Percentiles rank a stretch among this genome's conserved stretches.
Conservation (phyloP, 1,140 invertebrate genomes). For the Stegodyphus dumicola region DNA sequence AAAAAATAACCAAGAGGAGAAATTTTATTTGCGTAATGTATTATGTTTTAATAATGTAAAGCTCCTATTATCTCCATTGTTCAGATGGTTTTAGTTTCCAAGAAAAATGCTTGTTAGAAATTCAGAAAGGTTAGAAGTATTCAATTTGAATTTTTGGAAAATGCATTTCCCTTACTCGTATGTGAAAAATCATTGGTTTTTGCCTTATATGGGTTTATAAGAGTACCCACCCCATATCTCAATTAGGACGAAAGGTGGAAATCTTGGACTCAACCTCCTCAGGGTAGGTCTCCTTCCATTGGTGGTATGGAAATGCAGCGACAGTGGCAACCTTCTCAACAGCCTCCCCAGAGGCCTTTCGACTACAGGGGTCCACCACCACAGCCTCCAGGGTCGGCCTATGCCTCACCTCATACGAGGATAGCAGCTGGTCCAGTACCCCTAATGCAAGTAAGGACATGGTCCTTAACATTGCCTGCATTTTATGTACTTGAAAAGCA, state of each 20-base stretch:
- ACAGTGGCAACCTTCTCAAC: constrained; percentile 55
- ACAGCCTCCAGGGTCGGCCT: constrained; percentile 56
- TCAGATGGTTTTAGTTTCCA: too few species aligned
- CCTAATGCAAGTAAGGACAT: constrained; percentile 56
- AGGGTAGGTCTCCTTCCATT: constrained; percentile 39
- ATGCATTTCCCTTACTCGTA: too few species aligned
- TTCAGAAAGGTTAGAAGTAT: too few species aligned
- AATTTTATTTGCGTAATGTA: too few species aligned
- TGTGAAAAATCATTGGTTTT: too few species aligned
- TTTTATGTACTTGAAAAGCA: not conserved
- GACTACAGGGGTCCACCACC: constrained; percentile 61
- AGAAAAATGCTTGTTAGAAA: too few species aligned
- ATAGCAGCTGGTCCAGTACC: constrained; percentile 53
- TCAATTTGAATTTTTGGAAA: too few species aligned
- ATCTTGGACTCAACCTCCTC: constrained; percentile 46
- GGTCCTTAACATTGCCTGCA: constrained; percentile 36
- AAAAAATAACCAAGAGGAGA: too few species aligned
- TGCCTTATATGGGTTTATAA: constrained; percentile 29
- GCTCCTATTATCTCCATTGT: too few species aligned
- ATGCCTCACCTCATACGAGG: constrained; percentile 51
- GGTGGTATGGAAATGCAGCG: constrained; percentile 45
- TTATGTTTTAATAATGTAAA: too few species aligned
- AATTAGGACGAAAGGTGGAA: constrained; percentile 60
- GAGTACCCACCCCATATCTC: constrained; percentile 44
- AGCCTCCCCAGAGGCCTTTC: constrained; percentile 59